Evolutionary conservation across 1,140 invertebrate species (phyloP).

Genomic region (Ceratina japonica): DNA sequence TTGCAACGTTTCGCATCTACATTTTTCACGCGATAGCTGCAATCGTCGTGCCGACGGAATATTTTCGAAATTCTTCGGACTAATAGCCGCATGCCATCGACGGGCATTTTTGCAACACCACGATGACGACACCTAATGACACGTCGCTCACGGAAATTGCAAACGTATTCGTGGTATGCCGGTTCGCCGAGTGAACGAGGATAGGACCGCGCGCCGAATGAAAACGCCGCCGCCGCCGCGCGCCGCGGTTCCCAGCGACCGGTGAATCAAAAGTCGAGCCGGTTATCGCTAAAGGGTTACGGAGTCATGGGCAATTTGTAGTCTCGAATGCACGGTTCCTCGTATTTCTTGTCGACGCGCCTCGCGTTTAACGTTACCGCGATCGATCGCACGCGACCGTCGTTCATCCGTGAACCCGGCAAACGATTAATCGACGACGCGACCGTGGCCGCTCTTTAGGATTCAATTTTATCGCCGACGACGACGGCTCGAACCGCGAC

Average conservation of each 20-base stretch:
- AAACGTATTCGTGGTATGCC: constrained; percentile 66
- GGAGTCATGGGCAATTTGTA: not conserved
- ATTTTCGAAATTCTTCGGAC: constrained; percentile 45
- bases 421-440: not conserved
- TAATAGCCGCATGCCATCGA: constrained; percentile 18
- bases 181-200: constrained; percentile 17
- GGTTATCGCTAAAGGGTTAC: not conserved
- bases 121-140: constrained; percentile 57
- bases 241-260: not conserved
- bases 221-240: not conserved
- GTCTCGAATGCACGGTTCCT: constrained; percentile 7
- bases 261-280: not conserved
- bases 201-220: constrained; percentile 28
- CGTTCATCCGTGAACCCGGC: constrained; percentile 37
- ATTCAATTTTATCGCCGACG: not conserved
- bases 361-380: constrained; percentile 25
- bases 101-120: constrained; percentile 49
- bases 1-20: not conserved
- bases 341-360: constrained; percentile 22
- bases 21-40: constrained; percentile 4
- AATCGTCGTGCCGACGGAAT: constrained; percentile 19
- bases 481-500: not conserved
- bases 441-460: not conserved
- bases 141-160: constrained; percentile 63
- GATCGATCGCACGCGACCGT: constrained; percentile 43